Evolutionary conservation across 2,888 invertebrate species (phyloP), one percentile per base, ranked within the genome.

Genomic region (Eledona agricola): DNA sequence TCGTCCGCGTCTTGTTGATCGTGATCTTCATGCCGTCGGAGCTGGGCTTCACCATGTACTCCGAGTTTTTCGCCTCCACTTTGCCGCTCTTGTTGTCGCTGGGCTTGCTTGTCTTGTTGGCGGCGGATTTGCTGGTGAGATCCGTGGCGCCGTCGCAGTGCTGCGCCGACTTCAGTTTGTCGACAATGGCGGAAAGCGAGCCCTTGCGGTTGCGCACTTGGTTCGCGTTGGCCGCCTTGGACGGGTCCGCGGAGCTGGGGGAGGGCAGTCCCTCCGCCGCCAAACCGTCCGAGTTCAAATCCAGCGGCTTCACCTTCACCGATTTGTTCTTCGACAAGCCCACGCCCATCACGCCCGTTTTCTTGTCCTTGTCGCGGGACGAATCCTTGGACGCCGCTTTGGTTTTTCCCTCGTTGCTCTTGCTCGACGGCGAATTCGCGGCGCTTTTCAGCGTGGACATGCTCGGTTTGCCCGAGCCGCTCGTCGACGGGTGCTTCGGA

Each of bases 11-110:
- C 78, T 94, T 94, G 69, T 93, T 94, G 13, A 94, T 93, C 1
- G 93, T 95, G 43, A 95, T 84, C 74, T 94, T 95, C 79, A 95
- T 90, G 2, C 93, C 93, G 64, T 93, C 93, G 7, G 87, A 87
- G 70, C 92, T 91, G 9, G 89, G 89, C 70, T 93, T 94, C 0
- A 94, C 90, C 87, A 91, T 91, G 67, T 93, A 93, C 67, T 92
- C 92, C 15, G 88, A 87, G 70, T 88, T 88, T 76, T 88, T 88
- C 51, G 77, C 80, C 23, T 79, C 80, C 10, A 72, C 68, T 26
- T 74, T 72, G 40, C 62, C 61, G 3, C 62, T 53, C 29, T 54
- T 62, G 52, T 62, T 65, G 9, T 53, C 72, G 63, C 35, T 69
- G 64, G 45, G 70, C 66, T 65, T 74, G 53, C 57, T 63, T 4